Percentiles rank a stretch among this genome's conserved stretches.
phyloP scores from a whole-genome alignment of 2,797 vertebrate genomes.

The Champsocephalus esox region DNA sequence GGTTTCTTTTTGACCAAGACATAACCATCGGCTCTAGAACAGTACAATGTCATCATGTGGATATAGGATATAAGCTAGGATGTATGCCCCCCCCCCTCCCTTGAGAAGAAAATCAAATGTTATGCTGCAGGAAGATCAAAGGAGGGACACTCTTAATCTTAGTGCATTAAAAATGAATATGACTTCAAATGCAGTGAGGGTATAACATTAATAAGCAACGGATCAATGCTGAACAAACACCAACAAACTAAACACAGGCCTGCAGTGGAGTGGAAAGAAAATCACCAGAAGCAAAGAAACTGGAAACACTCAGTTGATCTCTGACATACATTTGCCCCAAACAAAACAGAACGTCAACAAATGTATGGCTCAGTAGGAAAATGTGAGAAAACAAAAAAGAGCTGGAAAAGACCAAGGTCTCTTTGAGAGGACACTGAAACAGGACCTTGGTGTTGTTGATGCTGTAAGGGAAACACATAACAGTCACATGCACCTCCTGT shows the following conservation, averaged over 20 bases:
- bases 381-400: slow-evolving; percentile 39
- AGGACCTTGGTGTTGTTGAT: slow-evolving; percentile 20
- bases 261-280: slow-evolving; percentile 21
- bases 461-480: slow-evolving; percentile 41
- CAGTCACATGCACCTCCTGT: slow-evolving; percentile 48
- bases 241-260: slow-evolving; percentile 38
- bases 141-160: slow-evolving; percentile 62
- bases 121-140: slow-evolving; percentile 65
- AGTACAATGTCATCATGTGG: slow-evolving; percentile 70
- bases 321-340: slow-evolving; percentile 71
- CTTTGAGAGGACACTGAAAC: slow-evolving; percentile 24
- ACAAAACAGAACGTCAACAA: slow-evolving; percentile 62
- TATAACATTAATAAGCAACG: slow-evolving; percentile 60
- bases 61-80: slow-evolving; percentile 33
- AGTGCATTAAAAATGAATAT: slow-evolving; percentile 74
- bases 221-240: slow-evolving; percentile 63
- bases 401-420: slow-evolving; percentile 36
- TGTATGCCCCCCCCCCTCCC: background rate
- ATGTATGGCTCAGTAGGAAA: slow-evolving; percentile 69
- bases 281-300: slow-evolving; percentile 46
- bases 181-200: slow-evolving; percentile 72
- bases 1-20: slow-evolving; percentile 59
- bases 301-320: slow-evolving; percentile 47
- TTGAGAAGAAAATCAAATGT: slow-evolving; percentile 19
- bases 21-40: slow-evolving; percentile 58